Conservation (phyloP, 2,797 vertebrate species). For the Pteronotus mesoamericanus region DNA sequence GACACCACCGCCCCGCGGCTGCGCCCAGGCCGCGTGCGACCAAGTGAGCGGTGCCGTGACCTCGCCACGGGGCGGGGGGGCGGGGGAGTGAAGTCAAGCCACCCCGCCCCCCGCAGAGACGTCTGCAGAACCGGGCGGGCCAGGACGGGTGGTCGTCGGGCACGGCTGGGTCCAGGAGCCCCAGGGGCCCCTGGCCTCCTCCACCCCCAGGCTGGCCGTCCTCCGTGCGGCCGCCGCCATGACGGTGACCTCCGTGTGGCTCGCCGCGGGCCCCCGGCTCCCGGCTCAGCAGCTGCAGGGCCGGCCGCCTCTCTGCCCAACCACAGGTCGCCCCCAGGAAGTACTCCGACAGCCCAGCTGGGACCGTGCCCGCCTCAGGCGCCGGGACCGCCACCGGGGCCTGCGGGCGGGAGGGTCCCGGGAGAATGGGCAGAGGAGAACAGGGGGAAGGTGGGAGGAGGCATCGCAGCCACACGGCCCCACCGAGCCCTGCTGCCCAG, state of each 20-base stretch:
- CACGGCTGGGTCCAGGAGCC: background rate
- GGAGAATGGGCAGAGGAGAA: background rate
- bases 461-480: rapidly evolving
- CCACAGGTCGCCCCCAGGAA: too few species aligned
- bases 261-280: background rate
- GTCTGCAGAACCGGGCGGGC: rapidly evolving
- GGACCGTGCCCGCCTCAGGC: background rate
- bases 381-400: background rate
- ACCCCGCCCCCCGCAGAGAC: too few species aligned
- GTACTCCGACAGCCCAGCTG: rapidly evolving
- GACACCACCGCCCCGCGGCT: background rate
- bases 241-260: too few species aligned
- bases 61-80: background rate
- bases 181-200: background rate
- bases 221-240: background rate
- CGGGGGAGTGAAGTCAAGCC: too few species aligned
- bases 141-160: background rate
- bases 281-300: background rate
- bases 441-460: background rate
- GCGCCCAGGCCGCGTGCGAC: too few species aligned
- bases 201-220: background rate
- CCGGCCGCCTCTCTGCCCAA: rapidly evolving
- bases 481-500: background rate
- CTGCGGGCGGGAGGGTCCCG: background rate
- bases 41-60: background rate